Conservation (phyloP, 2,113 vertebrate genomes). For the Chloropsis hardwickii region DNA sequence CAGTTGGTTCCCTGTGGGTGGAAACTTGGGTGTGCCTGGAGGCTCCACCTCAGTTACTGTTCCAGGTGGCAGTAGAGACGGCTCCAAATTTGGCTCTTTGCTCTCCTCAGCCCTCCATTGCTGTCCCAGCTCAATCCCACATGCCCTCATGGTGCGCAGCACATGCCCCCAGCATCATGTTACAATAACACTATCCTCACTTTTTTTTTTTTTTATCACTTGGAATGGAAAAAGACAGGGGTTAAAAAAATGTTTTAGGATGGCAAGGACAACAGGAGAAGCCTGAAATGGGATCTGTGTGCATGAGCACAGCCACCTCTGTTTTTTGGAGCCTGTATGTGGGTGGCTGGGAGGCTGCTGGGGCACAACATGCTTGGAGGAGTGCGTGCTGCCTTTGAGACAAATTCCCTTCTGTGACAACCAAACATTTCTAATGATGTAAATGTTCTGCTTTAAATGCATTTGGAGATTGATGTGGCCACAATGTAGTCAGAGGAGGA, state of each 20-base stretch:
- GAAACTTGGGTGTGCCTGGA: background rate
- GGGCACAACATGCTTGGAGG: rapidly evolving
- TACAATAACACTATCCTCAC: background rate
- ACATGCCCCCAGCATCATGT: background rate
- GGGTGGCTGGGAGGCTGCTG: background rate
- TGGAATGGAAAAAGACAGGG: background rate
- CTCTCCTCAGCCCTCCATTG: background rate
- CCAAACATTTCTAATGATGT: background rate
- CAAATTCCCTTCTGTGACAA: background rate
- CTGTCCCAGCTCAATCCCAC: background rate
- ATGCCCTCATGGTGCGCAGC: background rate
- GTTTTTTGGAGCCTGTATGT: background rate
- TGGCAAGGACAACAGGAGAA: background rate
- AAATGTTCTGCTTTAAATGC: background rate
- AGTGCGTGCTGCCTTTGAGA: background rate
- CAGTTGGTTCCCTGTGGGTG: background rate
- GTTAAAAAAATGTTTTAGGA: background rate
- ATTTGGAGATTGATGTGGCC: background rate
- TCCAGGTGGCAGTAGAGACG: background rate
- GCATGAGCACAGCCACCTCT: background rate
- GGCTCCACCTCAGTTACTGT: background rate
- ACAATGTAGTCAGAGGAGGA: background rate
- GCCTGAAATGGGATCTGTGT: background rate
- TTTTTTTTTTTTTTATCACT: background rate
- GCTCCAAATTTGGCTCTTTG: background rate